Base-by-base conservation (phyloP, 1,140 invertebrate species). In the Macrotrachela quadricornifera region DNA sequence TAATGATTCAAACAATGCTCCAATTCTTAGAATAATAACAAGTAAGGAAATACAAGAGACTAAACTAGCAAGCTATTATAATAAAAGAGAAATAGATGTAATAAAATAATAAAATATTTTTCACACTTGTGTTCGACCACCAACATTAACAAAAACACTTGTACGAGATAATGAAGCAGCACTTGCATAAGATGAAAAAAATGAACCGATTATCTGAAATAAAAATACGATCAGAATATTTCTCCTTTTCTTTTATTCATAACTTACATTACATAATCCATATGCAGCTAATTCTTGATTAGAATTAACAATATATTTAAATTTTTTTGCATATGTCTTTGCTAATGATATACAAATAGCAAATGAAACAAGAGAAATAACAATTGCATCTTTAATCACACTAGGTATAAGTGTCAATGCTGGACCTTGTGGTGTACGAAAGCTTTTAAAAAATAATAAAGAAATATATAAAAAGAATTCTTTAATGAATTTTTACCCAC, bases 281-380 rank as follows among this genome's bases (percentile, higher is more conserved):
- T 64, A 64, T 18, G 67, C 64, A 16, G 69, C 50, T 9, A 70
- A 56, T 55, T 70, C 68, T 53, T 70, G 68, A 51, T 61, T 69
- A 30, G 67, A 55, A 42, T 64, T 58, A 53, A 70, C 63, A 39
- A 61, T 64, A 48, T 70, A 70, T 49, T 64, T 61, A 57, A 67
- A 62, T 68, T 42, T 61, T 60, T 79, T 76, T 1, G 86, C 83
- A 65, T 91, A 83, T 46, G 90, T 85, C 53, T 90, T 74, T 0
- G 80, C 82, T 83, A 94, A 83, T 1, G 87, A 92, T 70, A 92
- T 82, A 6, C 82, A 78, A 39, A 91, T 79, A 1, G 83, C 82
- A 66, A 86, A 92, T 1, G 82, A 80, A 0, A 94, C 82, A 65
- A 94, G 79, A 3, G 82, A 79, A 58, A 91, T 82, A 9, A 82